phyloP scores from a whole-genome alignment of 1,140 invertebrate genomes.

The Ceratosolen solmsi region DNA sequence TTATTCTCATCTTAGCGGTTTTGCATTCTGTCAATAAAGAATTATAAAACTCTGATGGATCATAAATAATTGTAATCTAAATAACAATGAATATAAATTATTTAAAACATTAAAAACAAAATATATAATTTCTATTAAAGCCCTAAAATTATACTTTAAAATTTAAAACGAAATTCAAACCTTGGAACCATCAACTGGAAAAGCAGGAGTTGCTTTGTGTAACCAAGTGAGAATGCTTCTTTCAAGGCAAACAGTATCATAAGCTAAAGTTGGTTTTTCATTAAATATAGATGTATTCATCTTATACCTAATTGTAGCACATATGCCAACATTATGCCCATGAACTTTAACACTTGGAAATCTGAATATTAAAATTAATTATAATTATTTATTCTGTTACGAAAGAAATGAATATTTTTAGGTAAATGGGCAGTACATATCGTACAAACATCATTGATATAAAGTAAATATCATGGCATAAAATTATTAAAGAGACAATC shows the following conservation, averaged over 20 bases:
- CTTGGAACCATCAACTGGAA: slow-evolving; percentile 80
- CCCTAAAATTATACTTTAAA: neutral
- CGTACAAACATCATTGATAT: too few species aligned
- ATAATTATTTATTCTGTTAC: too few species aligned
- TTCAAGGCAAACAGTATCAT: slow-evolving; percentile 55
- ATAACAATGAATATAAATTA: too few species aligned
- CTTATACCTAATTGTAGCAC: slow-evolving; percentile 51
- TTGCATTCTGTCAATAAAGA: slow-evolving; percentile 81
- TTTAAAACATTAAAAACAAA: neutral
- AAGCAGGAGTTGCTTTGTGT: slow-evolving; percentile 80
- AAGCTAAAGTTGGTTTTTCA: slow-evolving; percentile 59
- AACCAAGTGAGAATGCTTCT: slow-evolving; percentile 76
- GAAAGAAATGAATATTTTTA: too few species aligned
- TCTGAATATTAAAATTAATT: neutral
- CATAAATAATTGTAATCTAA: slow-evolving; percentile 80
- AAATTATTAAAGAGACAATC: too few species aligned
- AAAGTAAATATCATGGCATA: too few species aligned
- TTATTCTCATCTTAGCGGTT: slow-evolving; percentile 84
- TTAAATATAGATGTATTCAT: slow-evolving; percentile 61
- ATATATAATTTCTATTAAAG: too few species aligned
- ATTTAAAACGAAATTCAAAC: slow-evolving; percentile 56
- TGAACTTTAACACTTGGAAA: slow-evolving; percentile 9
- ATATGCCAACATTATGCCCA: neutral
- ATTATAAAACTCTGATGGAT: slow-evolving; percentile 85
- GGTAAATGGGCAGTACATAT: too few species aligned